Evolutionary conservation across 2,888 invertebrate genomes (phyloP).

Genomic region (Notodonta dromedarius): DNA sequence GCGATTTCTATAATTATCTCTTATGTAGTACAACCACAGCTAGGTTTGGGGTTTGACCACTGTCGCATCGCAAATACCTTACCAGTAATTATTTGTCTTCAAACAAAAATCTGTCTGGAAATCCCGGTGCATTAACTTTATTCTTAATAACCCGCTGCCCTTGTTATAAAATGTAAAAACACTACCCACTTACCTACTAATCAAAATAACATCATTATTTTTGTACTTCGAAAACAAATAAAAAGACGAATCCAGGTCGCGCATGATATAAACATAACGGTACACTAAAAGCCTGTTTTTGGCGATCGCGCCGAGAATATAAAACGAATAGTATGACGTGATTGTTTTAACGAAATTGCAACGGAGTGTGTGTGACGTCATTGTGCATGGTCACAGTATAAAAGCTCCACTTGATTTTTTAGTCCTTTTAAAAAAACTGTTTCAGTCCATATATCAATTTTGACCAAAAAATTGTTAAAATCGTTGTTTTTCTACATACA

Average conservation of each 20-base stretch:
- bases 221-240: not conserved
- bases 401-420: too few relatives aligned
- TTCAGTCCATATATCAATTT: too few relatives aligned
- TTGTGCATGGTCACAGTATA: too few relatives aligned
- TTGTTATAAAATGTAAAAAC: not conserved
- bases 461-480: too few relatives aligned
- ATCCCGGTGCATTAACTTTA: not conserved
- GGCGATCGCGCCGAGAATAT: not conserved
- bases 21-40: too few relatives aligned
- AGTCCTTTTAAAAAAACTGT: too few relatives aligned
- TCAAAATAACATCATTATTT: not conserved
- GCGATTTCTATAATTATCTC: too few relatives aligned
- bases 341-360: not conserved
- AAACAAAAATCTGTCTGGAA: not conserved
- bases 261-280: not conserved
- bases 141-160: not conserved
- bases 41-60: too few relatives aligned
- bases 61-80: too few relatives aligned
- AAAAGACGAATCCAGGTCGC: constrained; percentile 1
- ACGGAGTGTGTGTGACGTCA: too few relatives aligned
- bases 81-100: not conserved
- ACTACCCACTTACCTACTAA: not conserved
- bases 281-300: not conserved
- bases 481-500: too few relatives aligned
- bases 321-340: not conserved